Conservation (phyloP, 2,888 invertebrate genomes). For the Cyrtodaria siliqua region DNA sequence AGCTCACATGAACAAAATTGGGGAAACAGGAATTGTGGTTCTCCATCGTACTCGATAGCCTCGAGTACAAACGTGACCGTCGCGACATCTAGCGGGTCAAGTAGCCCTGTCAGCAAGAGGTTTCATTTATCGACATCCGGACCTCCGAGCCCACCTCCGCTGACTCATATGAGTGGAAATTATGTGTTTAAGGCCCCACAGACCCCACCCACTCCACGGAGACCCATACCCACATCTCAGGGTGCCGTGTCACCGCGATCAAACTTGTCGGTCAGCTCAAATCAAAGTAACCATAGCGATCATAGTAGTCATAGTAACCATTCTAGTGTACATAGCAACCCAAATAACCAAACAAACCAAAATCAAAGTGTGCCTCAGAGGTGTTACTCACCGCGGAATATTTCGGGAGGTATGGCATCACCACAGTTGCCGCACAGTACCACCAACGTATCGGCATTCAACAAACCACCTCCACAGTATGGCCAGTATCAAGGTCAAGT, state of each 20-base stretch:
- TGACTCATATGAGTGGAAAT: constrained; percentile 49
- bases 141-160: constrained; percentile 71
- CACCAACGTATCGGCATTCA: constrained; percentile 57
- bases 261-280: constrained; percentile 65
- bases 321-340: constrained; percentile 65
- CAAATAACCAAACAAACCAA: constrained; percentile 28
- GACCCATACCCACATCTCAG: constrained; percentile 73
- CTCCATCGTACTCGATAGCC: constrained; percentile 69
- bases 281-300: constrained; percentile 63
- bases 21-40: constrained; percentile 66
- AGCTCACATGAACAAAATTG: constrained; percentile 47
- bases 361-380: constrained; percentile 56
- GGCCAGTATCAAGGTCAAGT: constrained; percentile 60
- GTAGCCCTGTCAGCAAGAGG: constrained; percentile 79
- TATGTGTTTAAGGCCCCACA: constrained; percentile 79
- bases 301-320: constrained; percentile 66
- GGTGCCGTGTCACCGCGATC: constrained; percentile 73
- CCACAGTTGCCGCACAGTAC: constrained; percentile 68
- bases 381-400: constrained; percentile 53
- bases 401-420: constrained; percentile 39
- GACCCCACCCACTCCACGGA: constrained; percentile 75
- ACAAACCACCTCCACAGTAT: constrained; percentile 64
- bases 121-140: constrained; percentile 78
- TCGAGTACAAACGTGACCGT: constrained; percentile 74
- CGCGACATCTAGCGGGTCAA: constrained; percentile 78